phyloP scores from a whole-genome alignment of 1,140 invertebrate genomes.

The Dinoponera quadriceps region DNA sequence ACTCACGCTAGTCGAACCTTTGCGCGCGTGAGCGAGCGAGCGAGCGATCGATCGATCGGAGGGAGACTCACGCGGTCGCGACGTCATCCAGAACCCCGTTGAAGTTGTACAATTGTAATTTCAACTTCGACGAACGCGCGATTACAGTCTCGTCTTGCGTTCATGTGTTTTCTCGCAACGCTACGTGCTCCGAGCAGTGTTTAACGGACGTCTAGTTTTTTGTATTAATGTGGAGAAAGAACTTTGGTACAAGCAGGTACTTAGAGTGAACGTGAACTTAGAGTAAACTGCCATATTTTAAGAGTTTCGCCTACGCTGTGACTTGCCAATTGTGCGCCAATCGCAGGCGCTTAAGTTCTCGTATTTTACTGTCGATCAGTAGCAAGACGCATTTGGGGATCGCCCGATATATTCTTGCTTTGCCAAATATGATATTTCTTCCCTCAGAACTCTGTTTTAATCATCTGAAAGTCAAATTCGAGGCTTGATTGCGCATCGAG shows the following conservation, averaged over 20 bases:
- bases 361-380: not conserved
- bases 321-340: no score
- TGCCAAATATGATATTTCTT: no score
- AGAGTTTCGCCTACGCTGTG: no score
- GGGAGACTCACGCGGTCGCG: constrained; percentile 15
- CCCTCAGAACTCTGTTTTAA: no score
- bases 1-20: not conserved
- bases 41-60: constrained; percentile 30
- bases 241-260: not conserved
- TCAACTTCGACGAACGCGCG: constrained; percentile 34
- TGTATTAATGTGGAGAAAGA: not conserved
- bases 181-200: constrained; percentile 2
- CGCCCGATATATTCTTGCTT: no score
- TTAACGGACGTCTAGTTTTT: constrained; percentile 17
- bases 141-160: constrained; percentile 35
- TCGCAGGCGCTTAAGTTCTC: no score
- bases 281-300: not conserved
- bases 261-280: no score
- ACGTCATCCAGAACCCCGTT: constrained; percentile 40
- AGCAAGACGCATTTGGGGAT: not conserved
- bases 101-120: constrained; percentile 42
- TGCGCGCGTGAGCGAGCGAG: no score
- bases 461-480: no score
- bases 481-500: no score
- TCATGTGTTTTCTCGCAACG: constrained; percentile 15